These are phyloP conservation scores for Ctenopoma kingsleyae DNA, from an alignment of 2,797 vertebrate species.

Conservation along the genomic window DNA sequence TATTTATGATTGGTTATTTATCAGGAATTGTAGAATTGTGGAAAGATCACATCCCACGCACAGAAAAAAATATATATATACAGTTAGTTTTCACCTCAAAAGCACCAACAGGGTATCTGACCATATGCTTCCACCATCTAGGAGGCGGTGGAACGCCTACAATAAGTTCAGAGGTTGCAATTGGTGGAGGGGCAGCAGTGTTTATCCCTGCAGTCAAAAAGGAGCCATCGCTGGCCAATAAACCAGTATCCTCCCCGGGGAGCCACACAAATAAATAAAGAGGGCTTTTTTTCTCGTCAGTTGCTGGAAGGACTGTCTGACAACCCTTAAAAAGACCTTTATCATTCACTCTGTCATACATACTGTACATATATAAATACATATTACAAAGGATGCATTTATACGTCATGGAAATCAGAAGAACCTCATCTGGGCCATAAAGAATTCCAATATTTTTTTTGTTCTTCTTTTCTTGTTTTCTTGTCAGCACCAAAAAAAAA, in stretches of 20 bases:
- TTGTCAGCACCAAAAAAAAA: neutral
- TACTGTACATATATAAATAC: conserved; percentile 57
- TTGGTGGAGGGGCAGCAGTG: conserved; percentile 50
- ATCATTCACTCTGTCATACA: conserved; percentile 58
- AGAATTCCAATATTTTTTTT: neutral
- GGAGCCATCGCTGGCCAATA: conserved; percentile 45
- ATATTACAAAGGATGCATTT: conserved; percentile 53
- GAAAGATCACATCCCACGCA: conserved; percentile 42
- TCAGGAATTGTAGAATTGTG: conserved; percentile 36
- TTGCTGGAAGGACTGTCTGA: conserved; percentile 37
- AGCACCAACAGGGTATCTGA: conserved; percentile 21
- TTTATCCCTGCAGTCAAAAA: conserved; percentile 51
- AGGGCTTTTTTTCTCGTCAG: conserved; percentile 56
- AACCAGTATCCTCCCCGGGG: conserved; percentile 54
- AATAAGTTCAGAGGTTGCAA: conserved; percentile 51
- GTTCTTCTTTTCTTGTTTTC: no score
- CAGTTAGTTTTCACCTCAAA: conserved; percentile 24
- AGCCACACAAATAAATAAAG: conserved; percentile 71
- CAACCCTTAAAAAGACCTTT: conserved; percentile 24
- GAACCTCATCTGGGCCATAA: conserved; percentile 1
- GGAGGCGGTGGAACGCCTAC: conserved; percentile 57
- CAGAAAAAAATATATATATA: conserved; percentile 9
- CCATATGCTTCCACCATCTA: conserved; percentile 67
- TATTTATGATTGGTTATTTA: conserved; percentile 20
- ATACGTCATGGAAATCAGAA: conserved; percentile 24